These are phyloP conservation scores for Sylvia borin DNA, from an alignment of 2,797 vertebrate genomes.

Conservation along the genomic window DNA sequence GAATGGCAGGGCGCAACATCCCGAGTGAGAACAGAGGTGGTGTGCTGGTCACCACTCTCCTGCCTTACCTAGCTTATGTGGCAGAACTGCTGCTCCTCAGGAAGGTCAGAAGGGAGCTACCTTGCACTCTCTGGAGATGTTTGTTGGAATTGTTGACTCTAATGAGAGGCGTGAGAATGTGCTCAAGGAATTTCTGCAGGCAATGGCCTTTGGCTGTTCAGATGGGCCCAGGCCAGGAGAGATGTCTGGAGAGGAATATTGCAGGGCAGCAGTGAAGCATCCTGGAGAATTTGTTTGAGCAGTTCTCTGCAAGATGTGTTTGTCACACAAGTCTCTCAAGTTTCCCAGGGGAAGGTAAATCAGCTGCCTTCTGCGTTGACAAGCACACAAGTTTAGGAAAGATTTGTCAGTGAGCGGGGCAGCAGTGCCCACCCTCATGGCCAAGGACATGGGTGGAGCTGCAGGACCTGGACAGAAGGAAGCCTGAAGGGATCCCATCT, in stretches of 20 bases:
- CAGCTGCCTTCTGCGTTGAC: fast-evolving
- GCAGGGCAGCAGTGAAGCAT: fast-evolving
- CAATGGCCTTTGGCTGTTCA: not conserved
- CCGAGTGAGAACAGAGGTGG: not conserved
- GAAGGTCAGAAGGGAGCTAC: not conserved
- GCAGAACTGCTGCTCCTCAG: conserved; percentile 7
- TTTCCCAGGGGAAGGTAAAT: not conserved
- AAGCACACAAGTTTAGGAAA: not conserved
- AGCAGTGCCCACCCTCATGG: not conserved
- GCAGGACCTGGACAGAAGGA: no score
- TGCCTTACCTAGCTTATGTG: conserved; percentile 24
- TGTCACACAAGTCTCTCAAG: not conserved
- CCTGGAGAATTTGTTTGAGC: no score
- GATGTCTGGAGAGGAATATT: not conserved
- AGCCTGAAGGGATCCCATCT: not conserved
- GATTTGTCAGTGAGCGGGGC: not conserved
- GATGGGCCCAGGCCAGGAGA: not conserved
- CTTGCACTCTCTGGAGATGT: not conserved
- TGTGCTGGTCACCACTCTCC: not conserved
- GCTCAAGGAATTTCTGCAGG: not conserved
- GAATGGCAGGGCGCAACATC: not conserved
- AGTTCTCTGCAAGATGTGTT: not conserved
- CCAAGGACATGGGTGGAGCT: fast-evolving
- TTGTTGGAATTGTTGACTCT: not conserved
- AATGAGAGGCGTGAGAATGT: not conserved